Evolutionary conservation across 2,113 vertebrate genomes (phyloP), one percentile per base, ranked within the genome.

Genomic region (Equus quagga): DNA sequence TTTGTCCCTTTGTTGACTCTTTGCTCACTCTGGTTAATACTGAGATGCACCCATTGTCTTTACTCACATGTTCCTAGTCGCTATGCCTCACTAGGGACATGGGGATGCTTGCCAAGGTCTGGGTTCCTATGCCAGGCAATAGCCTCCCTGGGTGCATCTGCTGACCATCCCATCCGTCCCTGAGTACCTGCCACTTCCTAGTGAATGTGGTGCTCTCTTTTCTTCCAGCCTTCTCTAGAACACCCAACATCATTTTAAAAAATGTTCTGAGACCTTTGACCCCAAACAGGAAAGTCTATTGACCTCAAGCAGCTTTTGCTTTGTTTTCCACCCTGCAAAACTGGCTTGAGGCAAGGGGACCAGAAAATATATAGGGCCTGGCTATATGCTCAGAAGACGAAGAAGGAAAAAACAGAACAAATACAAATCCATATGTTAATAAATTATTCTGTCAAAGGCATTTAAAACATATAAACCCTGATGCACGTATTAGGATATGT

Each of bases 401-500:
- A 11, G 23, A 54, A 93, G 78, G 67, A 41, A 79, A 79, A 95
- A 87, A 70, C 2, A 80, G 31, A 89, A 81, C 33, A 24, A 75
- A 70, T 54, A 64, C 5, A 69, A 72, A 95, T 65, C 46, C n/a
- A 65, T 65, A 8, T 51, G 51, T 95, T 93, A 93, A 86, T 86
- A 89, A 56, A 49, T 87, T 89, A 46, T 51, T 26, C 46, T 46
- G 3, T 91, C 19, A 73, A 72, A 64, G 24, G 5, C 51, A 87
- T 76, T 91, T 70, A 91, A 83, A 69, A 65, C 12, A 89, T 33
- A 78, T 18, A 49, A 46, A n/a, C 9, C 78, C 56, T 62, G 58
- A 12, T 12, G 15, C 8, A 2, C 9, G 1, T 5, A 14, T 46
- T 5, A 54, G 81, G 44, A 21, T 64, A 18, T 14, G 28, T 44